Evolutionary conservation across 2,888 invertebrate species (phyloP).

Genomic region (Drosophila ustulata): DNA sequence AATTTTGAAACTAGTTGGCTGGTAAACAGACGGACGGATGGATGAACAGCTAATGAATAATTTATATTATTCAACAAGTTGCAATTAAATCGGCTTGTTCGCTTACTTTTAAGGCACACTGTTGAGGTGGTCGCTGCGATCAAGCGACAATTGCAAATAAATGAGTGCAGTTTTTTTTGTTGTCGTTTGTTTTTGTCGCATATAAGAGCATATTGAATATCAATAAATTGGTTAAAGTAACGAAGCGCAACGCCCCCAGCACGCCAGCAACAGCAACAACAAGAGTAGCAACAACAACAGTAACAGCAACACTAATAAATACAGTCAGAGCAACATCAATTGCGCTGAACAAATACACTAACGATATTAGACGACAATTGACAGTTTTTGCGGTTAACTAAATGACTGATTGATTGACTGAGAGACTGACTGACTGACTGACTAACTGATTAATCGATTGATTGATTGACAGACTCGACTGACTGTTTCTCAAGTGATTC

Average conservation of each 20-base stretch:
- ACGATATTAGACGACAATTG: conserved; percentile 38
- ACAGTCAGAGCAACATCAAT: conserved; percentile 25
- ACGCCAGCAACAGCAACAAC: conserved; percentile 7
- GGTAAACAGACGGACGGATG: no score
- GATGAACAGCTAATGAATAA: background rate
- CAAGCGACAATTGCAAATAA: conserved; percentile 20
- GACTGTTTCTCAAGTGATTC: background rate
- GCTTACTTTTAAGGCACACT: conserved; percentile 3
- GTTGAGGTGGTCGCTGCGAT: conserved; percentile 1
- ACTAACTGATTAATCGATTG: background rate
- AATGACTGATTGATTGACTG: conserved; percentile 25
- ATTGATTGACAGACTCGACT: background rate
- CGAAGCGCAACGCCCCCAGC: conserved; percentile 68
- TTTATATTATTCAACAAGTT: background rate
- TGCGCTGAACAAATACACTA: conserved; percentile 34
- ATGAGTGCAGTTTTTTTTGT: conserved; percentile 8
- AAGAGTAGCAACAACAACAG: background rate
- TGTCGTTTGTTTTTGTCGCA: conserved; percentile 7
- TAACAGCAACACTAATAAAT: conserved; percentile 12
- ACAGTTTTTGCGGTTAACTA: conserved; percentile 52
- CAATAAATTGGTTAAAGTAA: conserved; percentile 66
- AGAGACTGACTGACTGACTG: background rate
- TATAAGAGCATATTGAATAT: conserved; percentile 69
- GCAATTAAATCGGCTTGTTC: background rate
- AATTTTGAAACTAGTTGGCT: no score